Percentiles rank a stretch among this genome's conserved stretches.
Conservation (phyloP, 2,888 invertebrate species). For the Eulithis prunata region DNA sequence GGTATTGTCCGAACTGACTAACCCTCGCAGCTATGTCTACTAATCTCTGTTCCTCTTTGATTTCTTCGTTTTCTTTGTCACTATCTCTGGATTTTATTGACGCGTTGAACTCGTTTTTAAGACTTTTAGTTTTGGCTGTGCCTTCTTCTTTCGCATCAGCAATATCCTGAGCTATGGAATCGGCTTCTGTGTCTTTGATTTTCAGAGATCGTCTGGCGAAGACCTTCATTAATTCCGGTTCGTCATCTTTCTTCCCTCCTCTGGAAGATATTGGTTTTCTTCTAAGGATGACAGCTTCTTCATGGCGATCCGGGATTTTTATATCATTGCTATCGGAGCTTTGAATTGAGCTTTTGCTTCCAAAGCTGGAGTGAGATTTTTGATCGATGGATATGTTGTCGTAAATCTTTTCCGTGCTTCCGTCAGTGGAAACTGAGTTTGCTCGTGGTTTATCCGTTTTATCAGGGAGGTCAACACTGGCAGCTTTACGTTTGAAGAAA, state of each 20-base stretch:
- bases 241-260: slow-evolving; percentile 84
- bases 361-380: slow-evolving; percentile 79
- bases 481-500: slow-evolving; percentile 81
- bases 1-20: slow-evolving; percentile 77
- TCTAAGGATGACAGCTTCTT: slow-evolving; percentile 81
- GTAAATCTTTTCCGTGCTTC: slow-evolving; percentile 74
- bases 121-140: slow-evolving; percentile 61
- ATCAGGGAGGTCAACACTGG: slow-evolving; percentile 82
- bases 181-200: slow-evolving; percentile 88
- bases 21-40: slow-evolving; percentile 75
- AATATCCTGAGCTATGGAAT: slow-evolving; percentile 84
- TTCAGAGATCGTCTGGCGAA: slow-evolving; percentile 92
- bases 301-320: slow-evolving; percentile 70
- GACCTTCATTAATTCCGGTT: slow-evolving; percentile 92
- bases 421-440: slow-evolving; percentile 73
- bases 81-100: slow-evolving; percentile 87
- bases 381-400: slow-evolving; percentile 77
- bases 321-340: slow-evolving; percentile 76
- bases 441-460: slow-evolving; percentile 70
- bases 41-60: slow-evolving; percentile 64
- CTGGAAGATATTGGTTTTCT: slow-evolving; percentile 77
- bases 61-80: slow-evolving; percentile 88
- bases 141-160: slow-evolving; percentile 73
- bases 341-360: slow-evolving; percentile 79
- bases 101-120: slow-evolving; percentile 79